Base-by-base conservation (phyloP, 2,113 vertebrate genomes). In the Halichoeres trimaculatus region DNA sequence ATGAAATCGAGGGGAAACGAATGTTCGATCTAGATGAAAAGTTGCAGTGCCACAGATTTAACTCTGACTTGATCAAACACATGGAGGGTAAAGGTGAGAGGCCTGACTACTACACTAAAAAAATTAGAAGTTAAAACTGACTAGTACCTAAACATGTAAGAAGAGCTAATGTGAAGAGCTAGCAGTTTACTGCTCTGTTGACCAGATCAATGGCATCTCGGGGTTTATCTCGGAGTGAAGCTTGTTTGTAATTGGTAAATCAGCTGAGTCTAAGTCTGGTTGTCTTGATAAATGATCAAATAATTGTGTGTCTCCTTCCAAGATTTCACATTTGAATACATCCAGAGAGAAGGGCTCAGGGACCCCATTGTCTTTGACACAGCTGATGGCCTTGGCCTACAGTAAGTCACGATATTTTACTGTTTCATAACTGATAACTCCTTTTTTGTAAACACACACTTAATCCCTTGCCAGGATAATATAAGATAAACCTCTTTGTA, bases 251-350 rank as follows among this genome's bases (percentile, higher is more conserved):
- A 30, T 30, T 30, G 30, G 30, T 30, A 30, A 30, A 40, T 40
- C 38, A 13, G 2, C 38, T 13, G 5, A 36, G 10, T 36, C 5
- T 7, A 36, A 36, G 5, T 36, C 10, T 36, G 35, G 35, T 8
- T 41, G 13, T 54, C 13, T 54, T 20, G 36, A 35, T 20, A 20
- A 10, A 7, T 24, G 23, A 22, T 30, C 30, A 40, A 26, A 10
- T 52, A 10, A 30, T 2, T 72, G 2, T 83, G 16, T 61, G 16
- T 61, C 11, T 71, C 70, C 0, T 61, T 24, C 83, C 17, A 90
- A 99, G 98, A 99, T 83, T 99, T 99, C 92, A 99, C 95, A 74
- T 96, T 97, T 88, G 96, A 97, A 68, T 99, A 98, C 89, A 97
- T 99, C 84, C 98, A 99, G 90, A 93, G 95, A 47, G 96, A 97